Percentiles rank a stretch among this genome's conserved stretches.
Evolutionary conservation across 1,140 invertebrate species (phyloP).

Genomic region (Drosophila kikkawai): DNA sequence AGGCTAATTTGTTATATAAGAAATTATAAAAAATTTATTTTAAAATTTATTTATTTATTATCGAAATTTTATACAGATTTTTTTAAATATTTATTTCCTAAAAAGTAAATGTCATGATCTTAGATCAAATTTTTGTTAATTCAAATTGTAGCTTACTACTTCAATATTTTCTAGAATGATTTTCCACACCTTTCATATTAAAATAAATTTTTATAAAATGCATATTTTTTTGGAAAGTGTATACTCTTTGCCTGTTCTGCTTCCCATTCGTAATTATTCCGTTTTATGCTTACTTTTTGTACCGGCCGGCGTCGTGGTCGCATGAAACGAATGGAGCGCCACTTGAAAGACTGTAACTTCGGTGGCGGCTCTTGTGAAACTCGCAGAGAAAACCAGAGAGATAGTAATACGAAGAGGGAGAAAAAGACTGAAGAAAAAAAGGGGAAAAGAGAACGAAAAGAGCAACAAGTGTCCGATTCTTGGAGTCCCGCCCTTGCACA

Average conservation of each 20-base stretch:
- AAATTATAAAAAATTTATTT: neutral
- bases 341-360: slow-evolving; percentile 43
- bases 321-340: slow-evolving; percentile 52
- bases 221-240: neutral
- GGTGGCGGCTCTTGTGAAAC: slow-evolving; percentile 35
- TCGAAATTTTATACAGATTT: too few relatives aligned
- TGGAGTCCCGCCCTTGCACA: slow-evolving; percentile 22
- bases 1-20: neutral
- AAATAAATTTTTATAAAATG: neutral
- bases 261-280: slow-evolving; percentile 49
- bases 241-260: slow-evolving; percentile 30
- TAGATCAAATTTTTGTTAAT: neutral
- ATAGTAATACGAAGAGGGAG: slow-evolving; percentile 2
- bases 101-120: too few relatives aligned
- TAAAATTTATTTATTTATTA: neutral
- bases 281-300: slow-evolving; percentile 53
- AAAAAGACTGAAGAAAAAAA: neutral
- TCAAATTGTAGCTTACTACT: neutral
- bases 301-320: slow-evolving; percentile 66
- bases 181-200: neutral
- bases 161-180: neutral
- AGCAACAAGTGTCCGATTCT: slow-evolving; percentile 72
- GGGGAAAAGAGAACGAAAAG: slow-evolving; percentile 37
- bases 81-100: too few relatives aligned
- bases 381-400: slow-evolving; percentile 14